Evolutionary conservation across 2,888 invertebrate species (phyloP), one percentile per base, ranked within the genome.

Genomic region (Peribatodes rhomboidaria): DNA sequence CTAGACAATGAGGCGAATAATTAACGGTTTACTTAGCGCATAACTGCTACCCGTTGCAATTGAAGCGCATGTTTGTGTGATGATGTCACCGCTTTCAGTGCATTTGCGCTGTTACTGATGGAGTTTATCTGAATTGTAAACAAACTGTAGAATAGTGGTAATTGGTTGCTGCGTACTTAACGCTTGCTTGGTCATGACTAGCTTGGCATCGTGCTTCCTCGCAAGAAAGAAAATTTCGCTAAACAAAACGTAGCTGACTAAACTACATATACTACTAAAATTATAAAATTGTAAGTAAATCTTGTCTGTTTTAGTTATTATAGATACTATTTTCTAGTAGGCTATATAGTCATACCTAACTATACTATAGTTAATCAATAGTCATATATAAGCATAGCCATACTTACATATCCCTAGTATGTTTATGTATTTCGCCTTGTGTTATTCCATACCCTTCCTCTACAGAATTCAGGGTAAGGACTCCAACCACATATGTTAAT

Each of bases 401-500:
- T n/a, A n/a, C n/a, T n/a, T n/a, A n/a, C n/a, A n/a, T n/a, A n/a
- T n/a, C 20, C 46, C n/a, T 46, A 22, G 13, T 14, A 7, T 10
- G 8, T 14, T 11, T 31, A n/a, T n/a, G n/a, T n/a, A n/a, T n/a
- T n/a, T n/a, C n/a, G n/a, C n/a, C n/a, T n/a, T n/a, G n/a, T n/a
- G n/a, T n/a, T n/a, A 16, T 49, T 33, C 16, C 31, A 49, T 49
- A 6, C 13, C 31, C 31, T 33, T 42, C 39, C 14, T 16, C 22
- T 13, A 54, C 16, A 31, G 9, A 42, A 31, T 42, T 22, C 50
- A 42, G 49, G 42, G 4, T 55, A 56, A 44, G 47, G 33, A 53
- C 46, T 33, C 9, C 20, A 18, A 55, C 50, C 52, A 47, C 46
- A 53, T 47, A 64, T 54, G 64, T 50, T 59, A 65, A 55, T 54